These are phyloP conservation scores for Falco cherrug DNA, from an alignment of 2,797 vertebrate genomes.

Conservation along the genomic window DNA sequence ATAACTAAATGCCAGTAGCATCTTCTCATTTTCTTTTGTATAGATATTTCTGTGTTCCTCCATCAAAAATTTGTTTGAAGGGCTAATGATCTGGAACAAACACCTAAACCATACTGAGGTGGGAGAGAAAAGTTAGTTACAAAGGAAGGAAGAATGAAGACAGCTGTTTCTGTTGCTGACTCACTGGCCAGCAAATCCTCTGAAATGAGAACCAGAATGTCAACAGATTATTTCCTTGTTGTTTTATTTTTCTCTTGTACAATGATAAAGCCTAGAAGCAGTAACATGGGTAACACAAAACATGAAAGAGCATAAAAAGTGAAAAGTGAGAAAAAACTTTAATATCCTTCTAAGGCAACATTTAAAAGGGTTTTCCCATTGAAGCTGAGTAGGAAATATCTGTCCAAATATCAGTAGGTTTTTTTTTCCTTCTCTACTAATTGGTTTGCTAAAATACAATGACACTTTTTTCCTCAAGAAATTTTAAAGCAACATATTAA, in stretches of 20 bases:
- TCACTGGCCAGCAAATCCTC: background rate
- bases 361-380: background rate
- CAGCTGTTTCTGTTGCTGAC: slow-evolving; percentile 1
- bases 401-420: background rate
- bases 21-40: background rate
- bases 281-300: background rate
- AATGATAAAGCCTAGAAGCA: background rate
- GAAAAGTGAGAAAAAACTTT: background rate
- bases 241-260: background rate
- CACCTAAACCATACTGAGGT: background rate
- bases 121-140: background rate
- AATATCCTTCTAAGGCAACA: background rate
- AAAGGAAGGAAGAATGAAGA: background rate
- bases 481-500: background rate
- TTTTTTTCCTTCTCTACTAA: background rate
- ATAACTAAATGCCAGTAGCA: background rate
- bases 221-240: background rate
- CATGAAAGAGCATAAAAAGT: background rate
- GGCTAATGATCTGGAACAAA: background rate
- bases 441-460: background rate
- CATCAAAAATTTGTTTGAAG: background rate
- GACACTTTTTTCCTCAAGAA: background rate
- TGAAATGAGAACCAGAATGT: background rate
- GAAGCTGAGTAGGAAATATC: background rate
- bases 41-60: background rate